These are phyloP conservation scores for Cladopsammia gracilis DNA, from an alignment of 64 coral and sea anemone species.

Conservation along the genomic window DNA sequence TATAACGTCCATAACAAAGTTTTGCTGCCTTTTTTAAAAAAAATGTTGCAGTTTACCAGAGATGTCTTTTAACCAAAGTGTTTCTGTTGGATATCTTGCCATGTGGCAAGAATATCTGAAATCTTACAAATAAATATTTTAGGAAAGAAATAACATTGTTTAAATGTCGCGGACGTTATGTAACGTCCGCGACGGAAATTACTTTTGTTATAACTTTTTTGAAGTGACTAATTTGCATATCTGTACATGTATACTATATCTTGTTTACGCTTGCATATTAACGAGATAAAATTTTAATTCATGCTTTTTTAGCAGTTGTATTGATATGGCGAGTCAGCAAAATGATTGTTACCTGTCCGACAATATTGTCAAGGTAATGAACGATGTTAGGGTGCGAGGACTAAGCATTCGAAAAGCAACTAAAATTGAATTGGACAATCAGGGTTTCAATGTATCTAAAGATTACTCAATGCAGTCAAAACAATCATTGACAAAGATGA, in stretches of 20 bases:
- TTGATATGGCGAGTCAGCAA: not conserved
- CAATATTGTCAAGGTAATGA: not conserved
- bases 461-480: not conserved
- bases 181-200: constrained; percentile 2
- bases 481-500: constrained; percentile 6
- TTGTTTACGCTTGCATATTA: too few species aligned
- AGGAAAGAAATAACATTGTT: constrained; percentile 7
- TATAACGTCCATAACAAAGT: not conserved
- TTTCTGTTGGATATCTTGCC: constrained; percentile 15
- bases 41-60: constrained; percentile 20
- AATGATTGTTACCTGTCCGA: not conserved
- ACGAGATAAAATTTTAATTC: too few species aligned
- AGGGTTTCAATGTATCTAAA: not conserved
- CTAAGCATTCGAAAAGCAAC: not conserved
- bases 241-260: too few species aligned
- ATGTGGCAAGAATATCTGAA: constrained; percentile 2
- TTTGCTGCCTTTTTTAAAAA: not conserved
- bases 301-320: too few species aligned
- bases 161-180: not conserved
- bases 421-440: not conserved
- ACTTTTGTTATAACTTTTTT: constrained; percentile 13
- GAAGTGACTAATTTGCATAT: too few species aligned
- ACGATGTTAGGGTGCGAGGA: not conserved
- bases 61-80: constrained; percentile 24
- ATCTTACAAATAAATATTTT: not conserved